Evolutionary conservation across 2,113 vertebrate species (phyloP).

Genomic region (Galbula dea): DNA sequence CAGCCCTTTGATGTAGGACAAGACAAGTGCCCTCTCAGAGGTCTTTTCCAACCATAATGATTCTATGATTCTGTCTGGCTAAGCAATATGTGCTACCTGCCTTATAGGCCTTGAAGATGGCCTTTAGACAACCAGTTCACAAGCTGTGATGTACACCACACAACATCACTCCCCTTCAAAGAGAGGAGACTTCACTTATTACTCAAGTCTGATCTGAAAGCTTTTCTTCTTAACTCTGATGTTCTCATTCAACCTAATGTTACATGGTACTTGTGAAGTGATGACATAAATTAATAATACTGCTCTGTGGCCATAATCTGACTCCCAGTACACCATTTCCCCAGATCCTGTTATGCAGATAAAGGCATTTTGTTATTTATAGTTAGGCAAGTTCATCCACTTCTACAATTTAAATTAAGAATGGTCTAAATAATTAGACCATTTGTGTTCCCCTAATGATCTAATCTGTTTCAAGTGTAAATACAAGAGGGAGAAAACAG

Average conservation of each 20-base stretch:
- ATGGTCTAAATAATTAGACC: slow-evolving; percentile 26
- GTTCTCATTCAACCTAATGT: background rate
- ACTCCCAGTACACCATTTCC: background rate
- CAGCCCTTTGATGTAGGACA: background rate
- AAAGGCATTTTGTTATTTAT: slow-evolving; percentile 7
- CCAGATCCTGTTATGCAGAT: background rate
- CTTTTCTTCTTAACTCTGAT: background rate
- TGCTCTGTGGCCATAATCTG: background rate
- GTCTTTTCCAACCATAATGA: too few species aligned
- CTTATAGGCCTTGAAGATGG: background rate
- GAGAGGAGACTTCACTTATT: background rate
- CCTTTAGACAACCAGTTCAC: background rate
- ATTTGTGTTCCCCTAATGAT: slow-evolving; percentile 13
- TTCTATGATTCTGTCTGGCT: background rate
- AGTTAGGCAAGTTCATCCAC: background rate
- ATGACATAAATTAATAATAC: background rate
- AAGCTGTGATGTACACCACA: background rate
- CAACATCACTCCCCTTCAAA: background rate
- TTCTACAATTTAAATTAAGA: slow-evolving; percentile 8
- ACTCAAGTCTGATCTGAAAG: background rate
- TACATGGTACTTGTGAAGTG: background rate
- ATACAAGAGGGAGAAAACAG: slow-evolving; percentile 13
- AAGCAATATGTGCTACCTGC: background rate
- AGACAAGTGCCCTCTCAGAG: background rate
- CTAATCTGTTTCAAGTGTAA: slow-evolving; percentile 46